Evolutionary conservation across 2,113 vertebrate species (phyloP).

Genomic region (Pluvianellus socialis): DNA sequence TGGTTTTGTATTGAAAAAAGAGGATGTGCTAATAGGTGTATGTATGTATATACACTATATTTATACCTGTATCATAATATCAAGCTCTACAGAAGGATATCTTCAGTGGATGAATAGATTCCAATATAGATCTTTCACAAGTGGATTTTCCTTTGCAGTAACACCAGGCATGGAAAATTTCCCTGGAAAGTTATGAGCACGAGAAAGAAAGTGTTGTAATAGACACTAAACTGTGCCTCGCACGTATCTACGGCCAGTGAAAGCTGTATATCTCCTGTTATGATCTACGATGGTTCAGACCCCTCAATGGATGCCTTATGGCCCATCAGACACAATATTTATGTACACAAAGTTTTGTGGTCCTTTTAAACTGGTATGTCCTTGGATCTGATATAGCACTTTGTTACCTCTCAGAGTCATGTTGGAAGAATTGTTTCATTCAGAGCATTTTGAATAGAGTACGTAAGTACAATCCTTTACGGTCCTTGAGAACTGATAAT

Average conservation of each 20-base stretch:
- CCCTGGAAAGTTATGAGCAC: not conserved
- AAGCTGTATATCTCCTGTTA: not conserved
- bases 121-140: not conserved
- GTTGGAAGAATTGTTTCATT: not conserved
- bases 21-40: not conserved
- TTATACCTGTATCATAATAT: not conserved
- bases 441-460: not conserved
- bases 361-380: not conserved
- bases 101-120: not conserved
- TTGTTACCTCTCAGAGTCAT: not conserved
- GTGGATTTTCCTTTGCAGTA: not conserved
- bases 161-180: not conserved
- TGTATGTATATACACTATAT: accelerated
- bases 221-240: not conserved
- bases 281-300: not conserved
- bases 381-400: not conserved
- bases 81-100: not conserved
- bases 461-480: not conserved
- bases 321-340: not conserved
- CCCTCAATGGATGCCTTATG: not conserved
- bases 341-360: not conserved
- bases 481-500: not conserved
- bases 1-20: not conserved
- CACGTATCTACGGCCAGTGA: not conserved
- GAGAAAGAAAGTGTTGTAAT: not conserved